Evolutionary conservation across 2,888 invertebrate genomes (phyloP), one percentile per base, ranked within the genome.

Genomic region (Tipula vernalis): DNA sequence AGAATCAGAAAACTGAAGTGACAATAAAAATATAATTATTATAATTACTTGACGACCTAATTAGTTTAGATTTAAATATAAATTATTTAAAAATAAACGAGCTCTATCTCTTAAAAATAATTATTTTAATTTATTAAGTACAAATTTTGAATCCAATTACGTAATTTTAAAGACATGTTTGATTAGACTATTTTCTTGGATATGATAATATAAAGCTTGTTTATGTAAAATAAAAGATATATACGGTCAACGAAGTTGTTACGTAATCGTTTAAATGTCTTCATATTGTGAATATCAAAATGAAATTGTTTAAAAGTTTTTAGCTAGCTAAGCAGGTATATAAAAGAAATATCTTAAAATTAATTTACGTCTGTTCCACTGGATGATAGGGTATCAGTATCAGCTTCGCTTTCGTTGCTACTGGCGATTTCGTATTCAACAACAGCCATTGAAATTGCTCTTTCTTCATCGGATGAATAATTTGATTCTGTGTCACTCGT

Each of bases 401-500:
- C 51, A 3, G 28, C 44, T 84, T 91, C 92, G 18, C 91, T 90
- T 87, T 91, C 91, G 85, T 87, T 87, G 10, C 57, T 93, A 57
- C 93, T 93, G 36, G 92, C 93, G 5, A 94, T 93, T 89, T 93
- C 93, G 90, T 91, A 93, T 90, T 93, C 92, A 84, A 91, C 88
- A 36, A 89, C 90, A 86, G 89, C 89, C 36, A 89, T 87, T 28
- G 89, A 89, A 85, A 89, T 88, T 18, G 88, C 91, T 88, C 89
- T 90, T 87, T 88, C 88, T 57, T 42, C 87, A 44, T 87, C 87
- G n/a, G 87, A 87, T 44, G 86, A 87, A 86, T 87, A 88, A 2
- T 88, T 88, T 86, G 89, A 88, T 87, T 92, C 92, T 87, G 93
- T 92, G 90, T 93, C 93, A 90, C 92, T 92, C 88, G 93, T 93